phyloP scores from a whole-genome alignment of 2,113 vertebrate genomes.

The Elephantulus edwardii region DNA sequence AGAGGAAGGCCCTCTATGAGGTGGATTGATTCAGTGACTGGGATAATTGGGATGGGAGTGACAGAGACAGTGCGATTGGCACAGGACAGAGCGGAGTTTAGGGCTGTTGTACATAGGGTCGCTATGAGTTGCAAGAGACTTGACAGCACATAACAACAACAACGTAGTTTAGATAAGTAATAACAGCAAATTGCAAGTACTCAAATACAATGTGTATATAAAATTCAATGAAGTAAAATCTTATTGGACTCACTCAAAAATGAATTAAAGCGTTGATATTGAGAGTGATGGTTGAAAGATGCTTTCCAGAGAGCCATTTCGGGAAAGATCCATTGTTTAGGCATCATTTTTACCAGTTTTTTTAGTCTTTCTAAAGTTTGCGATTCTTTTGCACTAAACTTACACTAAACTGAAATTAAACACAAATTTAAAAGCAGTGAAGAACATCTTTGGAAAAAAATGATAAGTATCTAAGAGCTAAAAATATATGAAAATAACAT shows the following conservation, averaged over 20 bases:
- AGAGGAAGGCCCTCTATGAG: too few species aligned
- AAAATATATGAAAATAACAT: background rate
- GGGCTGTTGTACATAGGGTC: too few species aligned
- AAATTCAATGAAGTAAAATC: background rate
- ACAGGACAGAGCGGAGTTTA: too few species aligned
- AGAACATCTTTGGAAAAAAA: background rate
- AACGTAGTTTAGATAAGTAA: background rate
- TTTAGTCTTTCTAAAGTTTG: background rate
- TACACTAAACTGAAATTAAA: conserved; percentile 34
- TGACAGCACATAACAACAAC: too few species aligned
- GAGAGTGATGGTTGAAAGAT: background rate
- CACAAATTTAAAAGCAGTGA: background rate
- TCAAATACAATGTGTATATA: background rate
- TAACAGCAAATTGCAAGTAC: background rate
- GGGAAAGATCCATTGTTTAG: background rate
- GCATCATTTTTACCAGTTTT: conserved; percentile 26
- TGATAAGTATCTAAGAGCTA: background rate
- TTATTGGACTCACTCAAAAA: background rate
- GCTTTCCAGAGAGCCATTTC: background rate
- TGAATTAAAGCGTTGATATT: background rate
- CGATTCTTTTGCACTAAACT: background rate
- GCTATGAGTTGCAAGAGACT: too few species aligned
- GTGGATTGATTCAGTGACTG: too few species aligned
- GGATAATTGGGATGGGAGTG: too few species aligned
- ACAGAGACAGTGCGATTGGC: too few species aligned